Evolutionary conservation across 2,113 vertebrate species (phyloP), one percentile per base, ranked within the genome.

Genomic region (Centropus unirufus): DNA sequence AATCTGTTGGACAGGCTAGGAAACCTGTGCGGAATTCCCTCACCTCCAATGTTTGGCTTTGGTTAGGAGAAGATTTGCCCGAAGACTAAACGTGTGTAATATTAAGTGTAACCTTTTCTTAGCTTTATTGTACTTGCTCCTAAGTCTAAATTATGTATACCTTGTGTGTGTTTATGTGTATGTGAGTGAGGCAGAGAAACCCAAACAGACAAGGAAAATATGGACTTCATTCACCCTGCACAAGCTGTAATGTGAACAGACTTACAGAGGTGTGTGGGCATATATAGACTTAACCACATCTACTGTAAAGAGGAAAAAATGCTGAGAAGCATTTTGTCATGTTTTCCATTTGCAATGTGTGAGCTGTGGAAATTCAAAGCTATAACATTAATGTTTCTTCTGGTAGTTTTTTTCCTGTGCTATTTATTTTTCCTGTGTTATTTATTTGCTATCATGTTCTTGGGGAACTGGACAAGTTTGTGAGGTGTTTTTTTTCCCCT

Each of bases 361-460:
- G 70, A 85, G 59, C 88, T 90, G 49, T 92, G 95, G 86, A 97
- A 97, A 97, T 79, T 96, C 89, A 94, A 96, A 95, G 62, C 83
- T 88, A 24, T 93, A 93, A 83, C 86, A 92, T 82, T 91, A 95
- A 84, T 95, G 81, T 81, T 92, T 93, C 57, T 78, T 96, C 94
- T 88, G 29, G 49, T 96, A 94, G 75, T 22, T 64, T 91, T 92
- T 89, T 95, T 97, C 95, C 95, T 92, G 67, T 90, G 82, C 34
- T 97, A 90, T 97, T 97, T 97, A 97, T 95, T 95, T 94, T 95
- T 95, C 97, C 93, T 93, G 58, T 93, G 92, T 72, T 97, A 91
- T 97, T 97, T 97, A 96, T 97, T 97, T 96, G 61, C 94, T 97
- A 96, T 96, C 51, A 83, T 85, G 94, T 96, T 98, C 95, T 93